A percentile compares a stretch with the other conserved stretches of the same genome.
phyloP scores from a whole-genome alignment of 2,797 vertebrate genomes.

The Gallirallus australis region DNA sequence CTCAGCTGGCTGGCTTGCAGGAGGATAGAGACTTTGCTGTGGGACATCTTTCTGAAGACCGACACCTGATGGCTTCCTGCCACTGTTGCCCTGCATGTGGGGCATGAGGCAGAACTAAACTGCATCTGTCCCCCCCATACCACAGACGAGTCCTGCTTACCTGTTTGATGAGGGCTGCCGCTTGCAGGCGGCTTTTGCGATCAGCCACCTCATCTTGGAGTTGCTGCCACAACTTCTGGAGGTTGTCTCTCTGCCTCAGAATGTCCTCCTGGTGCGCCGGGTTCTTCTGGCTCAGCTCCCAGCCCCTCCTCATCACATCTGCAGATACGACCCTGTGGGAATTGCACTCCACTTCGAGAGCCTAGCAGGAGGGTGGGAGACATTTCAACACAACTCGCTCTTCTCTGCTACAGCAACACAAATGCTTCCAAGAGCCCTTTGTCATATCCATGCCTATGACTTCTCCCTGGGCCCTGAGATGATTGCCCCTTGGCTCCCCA shows the following conservation, averaged over 20 bases:
- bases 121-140: fast-evolving
- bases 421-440: not conserved
- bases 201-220: slow-evolving; percentile 76
- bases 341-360: slow-evolving; percentile 84
- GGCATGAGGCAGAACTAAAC: not conserved
- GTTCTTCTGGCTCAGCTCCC: slow-evolving; percentile 79
- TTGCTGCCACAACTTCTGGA: slow-evolving; percentile 84
- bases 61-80: not conserved
- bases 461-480: not conserved
- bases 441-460: not conserved
- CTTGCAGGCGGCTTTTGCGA: slow-evolving; percentile 77
- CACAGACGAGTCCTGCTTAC: slow-evolving; percentile 54
- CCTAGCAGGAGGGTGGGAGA: slow-evolving; percentile 64
- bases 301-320: slow-evolving; percentile 80
- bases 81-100: not conserved
- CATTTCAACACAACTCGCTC: not conserved
- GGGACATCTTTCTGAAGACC: not conserved
- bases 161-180: slow-evolving; percentile 84
- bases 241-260: slow-evolving; percentile 78
- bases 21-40: not conserved
- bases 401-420: not conserved
- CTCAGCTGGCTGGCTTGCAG: not conserved
- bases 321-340: slow-evolving; percentile 80
- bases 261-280: slow-evolving; percentile 62
- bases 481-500: not conserved